A percentile compares a stretch with the other conserved stretches of the same genome.
phyloP scores from a whole-genome alignment of 2,888 invertebrate species.

The Polietes domitor region DNA sequence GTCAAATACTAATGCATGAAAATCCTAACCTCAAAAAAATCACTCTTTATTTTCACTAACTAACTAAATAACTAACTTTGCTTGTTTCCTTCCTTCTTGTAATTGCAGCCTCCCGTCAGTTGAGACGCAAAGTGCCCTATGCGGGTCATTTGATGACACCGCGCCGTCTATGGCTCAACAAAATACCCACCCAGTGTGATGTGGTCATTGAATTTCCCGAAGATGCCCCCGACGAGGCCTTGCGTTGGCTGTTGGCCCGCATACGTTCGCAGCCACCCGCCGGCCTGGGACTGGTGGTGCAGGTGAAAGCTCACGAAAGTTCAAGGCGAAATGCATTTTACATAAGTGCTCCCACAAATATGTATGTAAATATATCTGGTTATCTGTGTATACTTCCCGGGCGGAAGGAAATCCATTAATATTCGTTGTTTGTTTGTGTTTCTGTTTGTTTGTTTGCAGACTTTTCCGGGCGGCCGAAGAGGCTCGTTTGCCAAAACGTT shows the following conservation, averaged over 20 bases:
- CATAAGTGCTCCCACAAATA: constrained; percentile 92
- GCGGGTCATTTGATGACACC: constrained; percentile 94
- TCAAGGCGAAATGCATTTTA: constrained; percentile 95
- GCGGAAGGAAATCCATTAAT: constrained; percentile 40
- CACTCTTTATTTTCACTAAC: too few species aligned
- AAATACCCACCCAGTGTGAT: constrained; percentile 96
- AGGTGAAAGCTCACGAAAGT: constrained; percentile 93
- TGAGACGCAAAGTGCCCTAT: constrained; percentile 92
- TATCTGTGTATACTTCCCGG: too few species aligned
- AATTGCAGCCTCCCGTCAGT: constrained; percentile 87
- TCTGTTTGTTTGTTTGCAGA: constrained; percentile 82
- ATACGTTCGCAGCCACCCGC: constrained; percentile 89
- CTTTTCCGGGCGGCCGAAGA: constrained; percentile 96
- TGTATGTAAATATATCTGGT: too few species aligned
- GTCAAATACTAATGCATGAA: too few species aligned
- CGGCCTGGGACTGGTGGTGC: constrained; percentile 87
- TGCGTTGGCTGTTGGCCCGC: constrained; percentile 93
- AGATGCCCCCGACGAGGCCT: constrained; percentile 90
- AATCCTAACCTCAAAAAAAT: too few species aligned
- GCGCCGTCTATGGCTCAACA: constrained; percentile 90
- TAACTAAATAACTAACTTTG: neutral
- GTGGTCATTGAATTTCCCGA: constrained; percentile 94
- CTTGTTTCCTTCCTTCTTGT: neutral
- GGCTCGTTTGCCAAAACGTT: constrained; percentile 91
- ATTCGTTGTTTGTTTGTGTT: too few species aligned